These are phyloP conservation scores for Hypselothyrea guttata DNA, from an alignment of 2,888 invertebrate species.

Conservation along the genomic window DNA sequence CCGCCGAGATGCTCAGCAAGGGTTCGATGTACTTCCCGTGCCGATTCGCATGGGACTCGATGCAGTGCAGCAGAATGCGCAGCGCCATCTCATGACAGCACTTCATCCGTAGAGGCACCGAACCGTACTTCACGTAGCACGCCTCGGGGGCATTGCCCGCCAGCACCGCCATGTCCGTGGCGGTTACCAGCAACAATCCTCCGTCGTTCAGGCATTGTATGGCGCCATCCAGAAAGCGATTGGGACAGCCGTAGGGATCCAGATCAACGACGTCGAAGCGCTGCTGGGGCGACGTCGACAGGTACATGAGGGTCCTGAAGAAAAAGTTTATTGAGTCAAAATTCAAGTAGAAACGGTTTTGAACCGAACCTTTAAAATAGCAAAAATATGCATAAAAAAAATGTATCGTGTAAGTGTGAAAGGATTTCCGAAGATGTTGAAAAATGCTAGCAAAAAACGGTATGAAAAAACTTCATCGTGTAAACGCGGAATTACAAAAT, in stretches of 20 bases:
- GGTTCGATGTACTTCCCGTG: slow-evolving; percentile 97
- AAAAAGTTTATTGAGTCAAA: background rate
- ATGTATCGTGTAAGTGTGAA: too few relatives aligned
- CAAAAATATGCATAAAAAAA: too few relatives aligned
- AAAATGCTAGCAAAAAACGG: too few relatives aligned
- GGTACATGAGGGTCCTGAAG: slow-evolving; percentile 91
- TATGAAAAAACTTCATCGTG: too few relatives aligned
- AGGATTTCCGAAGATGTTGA: too few relatives aligned
- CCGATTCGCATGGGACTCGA: slow-evolving; percentile 95
- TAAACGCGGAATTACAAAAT: too few relatives aligned
- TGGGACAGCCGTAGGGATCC: slow-evolving; percentile 98
- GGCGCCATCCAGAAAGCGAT: slow-evolving; percentile 94
- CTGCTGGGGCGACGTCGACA: slow-evolving; percentile 85
- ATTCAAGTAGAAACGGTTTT: too few relatives aligned
- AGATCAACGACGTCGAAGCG: slow-evolving; percentile 95
- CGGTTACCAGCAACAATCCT: slow-evolving; percentile 96
- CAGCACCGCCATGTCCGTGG: slow-evolving; percentile 97
- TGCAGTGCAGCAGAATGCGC: slow-evolving; percentile 94
- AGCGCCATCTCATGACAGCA: slow-evolving; percentile 98
- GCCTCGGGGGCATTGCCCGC: slow-evolving; percentile 98
- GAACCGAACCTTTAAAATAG: too few relatives aligned
- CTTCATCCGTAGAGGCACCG: slow-evolving; percentile 91
- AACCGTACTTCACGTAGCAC: slow-evolving; percentile 96
- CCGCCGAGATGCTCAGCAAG: slow-evolving; percentile 93
- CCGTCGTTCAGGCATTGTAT: slow-evolving; percentile 91